A percentile compares a stretch with the other conserved stretches of the same genome.
These are phyloP conservation scores for Gnathonemus longibarbis DNA, from an alignment of 2,113 vertebrate species.

Conservation along the genomic window DNA sequence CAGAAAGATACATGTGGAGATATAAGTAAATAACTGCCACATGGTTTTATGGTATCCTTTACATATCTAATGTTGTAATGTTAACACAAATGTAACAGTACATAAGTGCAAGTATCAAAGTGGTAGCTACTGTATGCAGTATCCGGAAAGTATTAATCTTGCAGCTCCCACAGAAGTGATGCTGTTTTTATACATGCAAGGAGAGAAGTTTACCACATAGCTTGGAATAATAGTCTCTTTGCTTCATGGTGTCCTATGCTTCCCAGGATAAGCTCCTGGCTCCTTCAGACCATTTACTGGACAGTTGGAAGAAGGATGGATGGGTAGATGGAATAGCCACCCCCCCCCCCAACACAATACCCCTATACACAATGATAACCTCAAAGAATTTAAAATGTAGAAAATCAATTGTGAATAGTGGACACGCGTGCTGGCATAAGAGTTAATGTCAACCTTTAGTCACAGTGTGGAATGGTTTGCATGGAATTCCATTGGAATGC, in stretches of 20 bases:
- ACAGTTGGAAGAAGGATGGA: background rate
- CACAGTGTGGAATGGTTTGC: slow-evolving; percentile 24
- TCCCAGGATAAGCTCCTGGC: background rate
- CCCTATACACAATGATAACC: background rate
- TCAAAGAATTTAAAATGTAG: slow-evolving; percentile 14
- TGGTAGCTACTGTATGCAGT: background rate
- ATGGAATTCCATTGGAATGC: slow-evolving; percentile 37
- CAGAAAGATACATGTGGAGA: background rate
- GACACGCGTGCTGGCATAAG: slow-evolving; percentile 43
- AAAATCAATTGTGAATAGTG: slow-evolving; percentile 25
- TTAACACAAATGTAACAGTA: background rate
- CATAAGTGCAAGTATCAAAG: background rate
- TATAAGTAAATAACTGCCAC: background rate
- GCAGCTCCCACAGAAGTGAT: background rate
- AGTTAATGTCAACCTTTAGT: slow-evolving; percentile 46
- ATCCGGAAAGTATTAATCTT: background rate
- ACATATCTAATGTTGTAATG: background rate
- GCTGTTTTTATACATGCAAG: background rate
- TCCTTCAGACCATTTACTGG: background rate
- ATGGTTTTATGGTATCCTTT: background rate
- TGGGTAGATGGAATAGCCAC: background rate
- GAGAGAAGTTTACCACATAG: background rate
- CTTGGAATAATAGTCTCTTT: background rate
- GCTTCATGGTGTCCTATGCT: background rate
- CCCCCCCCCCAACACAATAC: background rate